Conservation (phyloP, 2,888 invertebrate species). For the Masnerella sp. region DNA sequence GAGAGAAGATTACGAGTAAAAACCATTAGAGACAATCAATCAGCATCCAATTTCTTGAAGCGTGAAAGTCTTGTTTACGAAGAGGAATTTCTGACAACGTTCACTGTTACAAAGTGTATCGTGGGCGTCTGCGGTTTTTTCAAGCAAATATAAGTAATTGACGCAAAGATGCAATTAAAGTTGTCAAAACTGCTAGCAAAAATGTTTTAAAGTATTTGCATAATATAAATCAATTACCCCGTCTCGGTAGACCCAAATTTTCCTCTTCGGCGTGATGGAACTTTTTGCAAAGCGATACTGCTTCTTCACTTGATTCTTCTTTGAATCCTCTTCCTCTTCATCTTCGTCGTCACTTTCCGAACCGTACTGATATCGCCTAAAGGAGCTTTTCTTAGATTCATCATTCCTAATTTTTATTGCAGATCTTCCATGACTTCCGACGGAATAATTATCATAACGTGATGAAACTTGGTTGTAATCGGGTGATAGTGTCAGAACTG, state of each 20-base stretch:
- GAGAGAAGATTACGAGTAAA: too few relatives aligned
- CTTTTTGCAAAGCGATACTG: slow-evolving; percentile 53
- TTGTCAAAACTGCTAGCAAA: not conserved
- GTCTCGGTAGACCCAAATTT: slow-evolving; percentile 72
- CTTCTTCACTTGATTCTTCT: slow-evolving; percentile 39
- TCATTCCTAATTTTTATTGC: slow-evolving; percentile 68
- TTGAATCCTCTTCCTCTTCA: slow-evolving; percentile 63
- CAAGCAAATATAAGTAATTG: slow-evolving; percentile 57
- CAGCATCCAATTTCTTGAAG: slow-evolving; percentile 27
- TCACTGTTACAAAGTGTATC: slow-evolving; percentile 30
- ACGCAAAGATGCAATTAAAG: slow-evolving; percentile 59
- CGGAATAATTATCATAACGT: slow-evolving; percentile 59
- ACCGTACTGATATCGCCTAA: slow-evolving; percentile 53
- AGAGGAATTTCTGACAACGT: slow-evolving; percentile 23
- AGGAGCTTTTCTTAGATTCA: slow-evolving; percentile 42
- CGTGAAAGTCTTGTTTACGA: slow-evolving; percentile 32
- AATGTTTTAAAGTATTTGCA: not conserved
- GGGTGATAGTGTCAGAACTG: not conserved
- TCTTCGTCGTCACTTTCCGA: slow-evolving; percentile 63
- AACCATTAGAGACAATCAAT: slow-evolving; percentile 28
- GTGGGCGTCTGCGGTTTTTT: slow-evolving; percentile 71
- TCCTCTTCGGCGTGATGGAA: slow-evolving; percentile 67
- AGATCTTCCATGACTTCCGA: slow-evolving; percentile 69
- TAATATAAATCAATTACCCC: slow-evolving; percentile 65
- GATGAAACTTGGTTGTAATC: slow-evolving; percentile 23